Conservation (phyloP, 2,888 invertebrate species). For the Lepidocyrtoides sp. region DNA sequence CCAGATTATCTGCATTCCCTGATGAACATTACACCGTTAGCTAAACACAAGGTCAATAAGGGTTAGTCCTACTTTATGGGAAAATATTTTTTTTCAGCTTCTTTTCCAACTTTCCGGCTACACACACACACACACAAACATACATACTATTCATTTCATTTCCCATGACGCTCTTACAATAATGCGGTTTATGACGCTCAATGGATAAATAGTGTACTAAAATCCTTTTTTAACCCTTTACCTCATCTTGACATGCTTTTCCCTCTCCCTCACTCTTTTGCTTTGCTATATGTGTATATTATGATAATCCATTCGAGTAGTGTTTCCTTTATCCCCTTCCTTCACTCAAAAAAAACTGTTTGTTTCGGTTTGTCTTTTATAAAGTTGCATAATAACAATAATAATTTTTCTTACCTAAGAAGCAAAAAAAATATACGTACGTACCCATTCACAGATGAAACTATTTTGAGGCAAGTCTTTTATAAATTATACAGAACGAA, state of each 20-base stretch:
- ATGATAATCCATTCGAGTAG: neutral
- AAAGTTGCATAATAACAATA: constrained; percentile 31
- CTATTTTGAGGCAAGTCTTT: constrained; percentile 12
- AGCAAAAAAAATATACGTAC: constrained; percentile 45
- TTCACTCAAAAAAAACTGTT: constrained; percentile 50
- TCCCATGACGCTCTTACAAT: constrained; percentile 73
- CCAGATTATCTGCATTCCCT: constrained; percentile 51
- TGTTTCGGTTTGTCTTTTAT: constrained; percentile 46
- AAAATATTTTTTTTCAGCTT: constrained; percentile 69
- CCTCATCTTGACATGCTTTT: constrained; percentile 60
- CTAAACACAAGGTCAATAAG: constrained; percentile 71
- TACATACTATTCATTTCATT: constrained; percentile 63
- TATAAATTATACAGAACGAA: constrained; percentile 34
- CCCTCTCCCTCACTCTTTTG: constrained; percentile 31
- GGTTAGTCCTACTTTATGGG: constrained; percentile 79
- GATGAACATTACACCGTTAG: constrained; percentile 21
- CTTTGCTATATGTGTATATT: neutral
- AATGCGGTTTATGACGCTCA: constrained; percentile 62
- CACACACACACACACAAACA: neutral
- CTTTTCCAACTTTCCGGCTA: constrained; percentile 63
- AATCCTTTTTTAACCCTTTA: constrained; percentile 80
- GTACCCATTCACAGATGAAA: constrained; percentile 1
- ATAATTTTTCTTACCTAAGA: constrained; percentile 50
- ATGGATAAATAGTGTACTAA: constrained; percentile 62
- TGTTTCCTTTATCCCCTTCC: constrained; percentile 29